phyloP scores from a whole-genome alignment of 2,888 invertebrate genomes.

The Limnephilus marmoratus region DNA sequence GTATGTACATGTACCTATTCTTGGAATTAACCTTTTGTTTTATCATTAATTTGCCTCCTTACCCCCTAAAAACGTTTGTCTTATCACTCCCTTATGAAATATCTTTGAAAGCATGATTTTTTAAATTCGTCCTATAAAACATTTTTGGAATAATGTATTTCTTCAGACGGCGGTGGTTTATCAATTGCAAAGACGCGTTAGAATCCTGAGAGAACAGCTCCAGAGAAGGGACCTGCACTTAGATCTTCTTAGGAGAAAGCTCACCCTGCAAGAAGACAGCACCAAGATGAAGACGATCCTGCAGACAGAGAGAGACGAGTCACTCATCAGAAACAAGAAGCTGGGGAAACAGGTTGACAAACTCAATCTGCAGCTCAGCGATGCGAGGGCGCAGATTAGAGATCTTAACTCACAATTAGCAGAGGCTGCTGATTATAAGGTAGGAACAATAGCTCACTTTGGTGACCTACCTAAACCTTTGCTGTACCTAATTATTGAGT shows the following conservation, averaged over 20 bases:
- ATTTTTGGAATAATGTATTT: conserved; percentile 6
- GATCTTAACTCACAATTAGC: conserved; percentile 91
- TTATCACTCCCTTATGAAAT: too few relatives aligned
- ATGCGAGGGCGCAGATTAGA: conserved; percentile 88
- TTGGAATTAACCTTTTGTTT: background rate
- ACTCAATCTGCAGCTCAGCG: conserved; percentile 86
- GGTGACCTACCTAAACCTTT: conserved; percentile 7
- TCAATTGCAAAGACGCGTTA: conserved; percentile 91
- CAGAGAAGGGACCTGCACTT: conserved; percentile 94
- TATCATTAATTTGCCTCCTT: background rate
- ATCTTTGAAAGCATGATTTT: too few relatives aligned
- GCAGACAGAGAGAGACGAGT: conserved; percentile 84
- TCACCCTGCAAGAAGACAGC: conserved; percentile 89
- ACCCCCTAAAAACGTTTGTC: background rate
- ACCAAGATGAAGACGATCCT: conserved; percentile 72
- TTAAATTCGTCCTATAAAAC: background rate
- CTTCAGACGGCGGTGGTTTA: conserved; percentile 90
- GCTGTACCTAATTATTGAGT: background rate
- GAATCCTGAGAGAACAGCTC: conserved; percentile 91
- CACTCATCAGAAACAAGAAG: conserved; percentile 84
- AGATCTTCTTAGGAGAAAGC: conserved; percentile 91
- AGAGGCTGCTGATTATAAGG: conserved; percentile 92
- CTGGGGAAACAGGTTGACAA: conserved; percentile 90
- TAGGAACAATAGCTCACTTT: conserved; percentile 68
- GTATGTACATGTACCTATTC: background rate